Evolutionary conservation across 2,797 vertebrate genomes (phyloP).

Genomic region (Eutrigla gurnardus): DNA sequence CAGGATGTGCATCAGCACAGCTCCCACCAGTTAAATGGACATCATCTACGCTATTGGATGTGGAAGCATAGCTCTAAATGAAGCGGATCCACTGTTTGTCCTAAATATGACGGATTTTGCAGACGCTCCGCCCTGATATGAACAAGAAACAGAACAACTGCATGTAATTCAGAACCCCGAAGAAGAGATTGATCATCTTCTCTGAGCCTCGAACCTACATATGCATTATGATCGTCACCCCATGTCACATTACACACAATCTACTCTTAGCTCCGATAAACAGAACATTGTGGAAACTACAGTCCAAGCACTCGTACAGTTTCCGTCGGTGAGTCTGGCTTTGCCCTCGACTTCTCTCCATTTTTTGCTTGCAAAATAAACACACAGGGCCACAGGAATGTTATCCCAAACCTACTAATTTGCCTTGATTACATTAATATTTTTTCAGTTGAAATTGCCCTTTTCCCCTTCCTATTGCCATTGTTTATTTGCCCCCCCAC

Average conservation of each 20-base stretch:
- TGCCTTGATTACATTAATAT: constrained; percentile 86
- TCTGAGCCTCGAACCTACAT: not conserved
- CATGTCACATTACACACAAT: no score
- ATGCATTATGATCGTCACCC: not conserved
- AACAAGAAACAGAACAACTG: constrained; percentile 26
- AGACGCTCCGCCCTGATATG: not conserved
- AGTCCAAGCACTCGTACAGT: constrained; percentile 20
- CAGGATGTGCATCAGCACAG: constrained; percentile 57
- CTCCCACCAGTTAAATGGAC: constrained; percentile 40
- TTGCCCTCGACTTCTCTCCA: constrained; percentile 36
- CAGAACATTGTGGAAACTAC: constrained; percentile 10
- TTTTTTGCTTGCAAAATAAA: constrained; percentile 76
- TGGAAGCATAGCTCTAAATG: not conserved
- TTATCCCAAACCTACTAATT: constrained; percentile 84
- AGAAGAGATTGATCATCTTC: constrained; percentile 13
- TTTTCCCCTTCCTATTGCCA: constrained; percentile 84
- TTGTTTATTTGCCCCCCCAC: constrained; percentile 78
- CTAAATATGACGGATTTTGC: not conserved
- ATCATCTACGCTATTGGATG: constrained; percentile 13
- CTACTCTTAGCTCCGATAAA: constrained; percentile 17
- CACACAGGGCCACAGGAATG: constrained; percentile 78
- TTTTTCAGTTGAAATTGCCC: constrained; percentile 82
- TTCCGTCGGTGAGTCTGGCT: not conserved
- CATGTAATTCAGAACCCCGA: constrained; percentile 3
- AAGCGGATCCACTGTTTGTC: constrained; percentile 27